A percentile compares a stretch with the other conserved stretches of the same genome.
phyloP scores from a whole-genome alignment of 2,797 vertebrate species.

The Peromyscus aztecus region DNA sequence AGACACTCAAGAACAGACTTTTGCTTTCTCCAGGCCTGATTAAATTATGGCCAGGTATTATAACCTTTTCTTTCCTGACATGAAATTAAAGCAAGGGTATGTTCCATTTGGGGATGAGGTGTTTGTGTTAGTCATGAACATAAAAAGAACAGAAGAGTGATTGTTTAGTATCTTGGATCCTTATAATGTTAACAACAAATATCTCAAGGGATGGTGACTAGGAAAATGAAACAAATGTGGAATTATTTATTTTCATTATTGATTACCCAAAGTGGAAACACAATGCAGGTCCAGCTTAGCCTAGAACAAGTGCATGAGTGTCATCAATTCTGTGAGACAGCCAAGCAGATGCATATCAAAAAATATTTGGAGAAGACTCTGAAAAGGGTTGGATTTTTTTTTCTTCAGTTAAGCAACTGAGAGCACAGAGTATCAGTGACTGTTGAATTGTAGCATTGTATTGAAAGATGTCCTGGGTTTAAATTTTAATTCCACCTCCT shows the following conservation, averaged over 20 bases:
- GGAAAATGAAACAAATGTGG: not conserved
- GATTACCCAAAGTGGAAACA: not conserved
- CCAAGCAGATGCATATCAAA: not conserved
- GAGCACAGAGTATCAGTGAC: not conserved
- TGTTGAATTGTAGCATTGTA: not conserved
- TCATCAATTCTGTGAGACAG: not conserved
- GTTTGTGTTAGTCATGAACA: not conserved
- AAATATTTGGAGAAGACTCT: not conserved
- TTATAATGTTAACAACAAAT: not conserved
- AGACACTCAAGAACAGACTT: not conserved
- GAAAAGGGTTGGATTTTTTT: not conserved
- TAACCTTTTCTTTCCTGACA: not conserved
- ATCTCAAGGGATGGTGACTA: not conserved
- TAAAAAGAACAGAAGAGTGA: not conserved
- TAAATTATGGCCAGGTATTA: not conserved
- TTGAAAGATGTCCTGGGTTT: not conserved
- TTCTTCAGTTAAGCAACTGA: not conserved
- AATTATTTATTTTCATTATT: constrained; percentile 3
- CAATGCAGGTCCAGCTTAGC: not conserved
- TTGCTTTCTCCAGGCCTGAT: not conserved
- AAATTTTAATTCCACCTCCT: not conserved
- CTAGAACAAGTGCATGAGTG: not conserved
- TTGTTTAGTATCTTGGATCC: not conserved
- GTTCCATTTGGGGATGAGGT: not conserved
- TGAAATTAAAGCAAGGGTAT: not conserved